These are phyloP conservation scores for Melipona beecheii DNA, from an alignment of 2,888 invertebrate genomes.

Conservation along the genomic window DNA sequence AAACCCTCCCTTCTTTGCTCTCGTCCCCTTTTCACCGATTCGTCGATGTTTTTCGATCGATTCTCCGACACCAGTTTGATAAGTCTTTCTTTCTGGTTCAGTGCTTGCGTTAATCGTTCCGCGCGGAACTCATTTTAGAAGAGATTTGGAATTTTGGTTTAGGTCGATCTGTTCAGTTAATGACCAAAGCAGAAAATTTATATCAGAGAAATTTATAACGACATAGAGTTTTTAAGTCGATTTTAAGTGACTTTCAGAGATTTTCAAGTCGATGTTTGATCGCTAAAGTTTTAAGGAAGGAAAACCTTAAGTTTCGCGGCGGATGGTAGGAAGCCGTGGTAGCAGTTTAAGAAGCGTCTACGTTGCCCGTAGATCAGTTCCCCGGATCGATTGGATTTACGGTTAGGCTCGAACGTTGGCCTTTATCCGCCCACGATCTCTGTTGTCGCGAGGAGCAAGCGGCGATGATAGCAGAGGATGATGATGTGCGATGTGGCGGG, in stretches of 20 bases:
- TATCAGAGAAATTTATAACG: too few relatives aligned
- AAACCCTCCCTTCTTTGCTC: constrained; percentile 37
- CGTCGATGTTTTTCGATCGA: constrained; percentile 62
- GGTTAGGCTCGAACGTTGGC: constrained; percentile 6
- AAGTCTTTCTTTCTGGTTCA: background rate
- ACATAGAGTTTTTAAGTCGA: too few relatives aligned
- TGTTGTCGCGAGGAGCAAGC: constrained; percentile 17
- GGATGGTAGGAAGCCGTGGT: background rate
- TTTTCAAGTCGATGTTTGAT: too few relatives aligned
- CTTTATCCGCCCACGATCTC: constrained; percentile 30
- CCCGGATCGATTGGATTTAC: background rate
- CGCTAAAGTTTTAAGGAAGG: too few relatives aligned
- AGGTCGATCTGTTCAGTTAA: too few relatives aligned
- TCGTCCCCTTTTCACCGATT: constrained; percentile 39
- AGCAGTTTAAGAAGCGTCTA: background rate
- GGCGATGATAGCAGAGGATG: constrained; percentile 24
- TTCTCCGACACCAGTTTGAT: constrained; percentile 41
- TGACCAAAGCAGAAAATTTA: too few relatives aligned
- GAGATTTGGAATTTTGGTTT: too few relatives aligned
- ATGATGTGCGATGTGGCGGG: constrained; percentile 34
- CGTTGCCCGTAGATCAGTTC: background rate
- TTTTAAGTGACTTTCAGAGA: too few relatives aligned
- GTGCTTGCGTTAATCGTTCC: background rate
- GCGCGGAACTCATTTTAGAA: too few relatives aligned
- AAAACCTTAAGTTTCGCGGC: too few relatives aligned